These are phyloP conservation scores for Argyrosomus japonicus DNA, from an alignment of 2,113 vertebrate genomes.

Conservation along the genomic window DNA sequence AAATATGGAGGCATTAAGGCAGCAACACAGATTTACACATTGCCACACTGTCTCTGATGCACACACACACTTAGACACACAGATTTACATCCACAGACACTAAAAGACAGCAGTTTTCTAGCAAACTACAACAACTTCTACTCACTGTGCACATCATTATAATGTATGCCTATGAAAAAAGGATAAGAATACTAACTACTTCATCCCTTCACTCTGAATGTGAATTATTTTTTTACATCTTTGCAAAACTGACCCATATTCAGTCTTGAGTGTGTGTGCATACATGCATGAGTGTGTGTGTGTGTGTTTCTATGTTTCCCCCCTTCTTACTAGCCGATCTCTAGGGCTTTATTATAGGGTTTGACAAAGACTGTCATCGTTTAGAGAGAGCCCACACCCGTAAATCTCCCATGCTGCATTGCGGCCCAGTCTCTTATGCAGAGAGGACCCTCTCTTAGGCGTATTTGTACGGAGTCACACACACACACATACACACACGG, in stretches of 20 bases:
- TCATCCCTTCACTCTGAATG: conserved; percentile 18
- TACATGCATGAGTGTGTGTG: conserved; percentile 22
- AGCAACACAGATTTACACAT: conserved; percentile 81
- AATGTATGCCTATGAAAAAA: conserved; percentile 31
- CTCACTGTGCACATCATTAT: conserved; percentile 40
- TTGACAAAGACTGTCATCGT: conserved; percentile 95
- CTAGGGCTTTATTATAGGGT: conserved; percentile 92
- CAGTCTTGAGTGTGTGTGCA: conserved; percentile 1
- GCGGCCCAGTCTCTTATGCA: conserved; percentile 91
- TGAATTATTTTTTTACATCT: conserved; percentile 43
- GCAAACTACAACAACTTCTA: conserved; percentile 36
- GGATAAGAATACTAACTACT: conserved; percentile 17
- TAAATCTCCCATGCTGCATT: conserved; percentile 93
- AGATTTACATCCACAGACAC: conserved; percentile 52
- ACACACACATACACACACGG: conserved; percentile 21
- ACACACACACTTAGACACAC: conserved; percentile 27
- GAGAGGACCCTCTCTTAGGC: conserved; percentile 78
- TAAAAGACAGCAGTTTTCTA: conserved; percentile 60
- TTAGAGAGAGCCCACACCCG: conserved; percentile 90
- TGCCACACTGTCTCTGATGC: conserved; percentile 64
- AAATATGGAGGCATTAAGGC: conserved; percentile 82
- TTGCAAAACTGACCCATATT: conserved; percentile 40
- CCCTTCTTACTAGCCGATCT: conserved; percentile 58
- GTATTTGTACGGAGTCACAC: conserved; percentile 25
- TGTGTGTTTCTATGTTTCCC: conserved; percentile 23